Percentiles rank a stretch among this genome's conserved stretches.
These are phyloP conservation scores for Caradrina clavipalpis DNA, from an alignment of 2,888 invertebrate genomes.

Conservation along the genomic window DNA sequence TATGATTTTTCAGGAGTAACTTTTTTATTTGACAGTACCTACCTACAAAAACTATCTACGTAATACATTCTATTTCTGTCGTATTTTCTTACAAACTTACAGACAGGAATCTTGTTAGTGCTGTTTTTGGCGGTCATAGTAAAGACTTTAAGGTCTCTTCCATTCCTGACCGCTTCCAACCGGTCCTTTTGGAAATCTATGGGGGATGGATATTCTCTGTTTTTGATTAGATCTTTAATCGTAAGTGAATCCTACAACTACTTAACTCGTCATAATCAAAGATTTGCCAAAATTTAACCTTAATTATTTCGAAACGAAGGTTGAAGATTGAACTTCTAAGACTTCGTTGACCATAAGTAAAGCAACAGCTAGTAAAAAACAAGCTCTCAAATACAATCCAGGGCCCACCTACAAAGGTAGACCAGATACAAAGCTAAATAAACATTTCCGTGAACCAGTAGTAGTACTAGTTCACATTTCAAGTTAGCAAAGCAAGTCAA, in stretches of 20 bases:
- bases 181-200: too few relatives aligned
- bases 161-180: too few relatives aligned
- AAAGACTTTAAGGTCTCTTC: too few relatives aligned
- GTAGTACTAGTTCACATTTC: conserved; percentile 25
- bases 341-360: too few relatives aligned
- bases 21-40: conserved; percentile 12
- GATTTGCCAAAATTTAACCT: background rate
- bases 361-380: conserved; percentile 6
- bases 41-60: conserved; percentile 3
- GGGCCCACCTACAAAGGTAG: conserved; percentile 19
- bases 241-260: too few relatives aligned
- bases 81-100: background rate
- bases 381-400: background rate
- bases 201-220: too few relatives aligned
- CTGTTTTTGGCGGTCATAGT: too few relatives aligned
- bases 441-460: conserved; percentile 16
- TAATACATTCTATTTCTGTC: background rate
- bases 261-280: background rate
- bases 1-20: conserved; percentile 27
- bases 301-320: background rate
- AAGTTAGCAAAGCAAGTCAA: conserved; percentile 48
- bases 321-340: background rate
- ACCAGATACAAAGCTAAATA: conserved; percentile 17
- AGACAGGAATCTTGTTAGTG: too few relatives aligned
- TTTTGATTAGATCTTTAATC: too few relatives aligned